Percentiles rank a stretch among this genome's conserved stretches.
These are phyloP conservation scores for Mugil cephalus DNA, from an alignment of 2,113 vertebrate species.

Conservation along the genomic window DNA sequence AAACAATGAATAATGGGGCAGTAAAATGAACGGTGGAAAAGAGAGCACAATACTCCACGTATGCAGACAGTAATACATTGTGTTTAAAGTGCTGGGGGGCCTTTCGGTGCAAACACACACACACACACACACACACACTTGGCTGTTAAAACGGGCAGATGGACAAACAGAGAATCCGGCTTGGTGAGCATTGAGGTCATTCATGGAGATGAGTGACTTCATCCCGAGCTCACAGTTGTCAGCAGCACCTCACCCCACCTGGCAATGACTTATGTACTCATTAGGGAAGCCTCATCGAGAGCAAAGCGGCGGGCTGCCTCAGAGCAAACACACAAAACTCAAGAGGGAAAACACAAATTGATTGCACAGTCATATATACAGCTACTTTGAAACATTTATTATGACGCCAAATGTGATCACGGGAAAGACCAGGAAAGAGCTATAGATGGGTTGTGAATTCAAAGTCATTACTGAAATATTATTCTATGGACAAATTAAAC, in stretches of 20 bases:
- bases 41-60: slow-evolving; percentile 10
- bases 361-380: background rate
- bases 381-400: slow-evolving; percentile 3
- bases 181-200: slow-evolving; percentile 62
- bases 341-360: background rate
- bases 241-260: slow-evolving; percentile 67
- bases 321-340: slow-evolving; percentile 32
- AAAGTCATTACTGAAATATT: background rate
- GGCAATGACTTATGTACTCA: slow-evolving; percentile 56
- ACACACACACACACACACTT: slow-evolving; percentile 14
- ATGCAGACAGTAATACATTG: slow-evolving; percentile 39
- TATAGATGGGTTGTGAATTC: no score
- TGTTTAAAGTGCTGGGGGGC: slow-evolving; percentile 30
- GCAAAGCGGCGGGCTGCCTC: slow-evolving; percentile 36
- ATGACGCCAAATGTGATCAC: background rate
- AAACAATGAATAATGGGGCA: slow-evolving; percentile 59
- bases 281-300: slow-evolving; percentile 44
- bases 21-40: slow-evolving; percentile 23
- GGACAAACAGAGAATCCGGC: slow-evolving; percentile 56
- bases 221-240: slow-evolving; percentile 55
- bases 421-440: no score
- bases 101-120: slow-evolving; percentile 13
- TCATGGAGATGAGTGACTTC: slow-evolving; percentile 62
- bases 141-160: slow-evolving; percentile 59
- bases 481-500: background rate